Base-by-base conservation (phyloP, 2,888 invertebrate genomes). In the Carpatolechia fugitivella region DNA sequence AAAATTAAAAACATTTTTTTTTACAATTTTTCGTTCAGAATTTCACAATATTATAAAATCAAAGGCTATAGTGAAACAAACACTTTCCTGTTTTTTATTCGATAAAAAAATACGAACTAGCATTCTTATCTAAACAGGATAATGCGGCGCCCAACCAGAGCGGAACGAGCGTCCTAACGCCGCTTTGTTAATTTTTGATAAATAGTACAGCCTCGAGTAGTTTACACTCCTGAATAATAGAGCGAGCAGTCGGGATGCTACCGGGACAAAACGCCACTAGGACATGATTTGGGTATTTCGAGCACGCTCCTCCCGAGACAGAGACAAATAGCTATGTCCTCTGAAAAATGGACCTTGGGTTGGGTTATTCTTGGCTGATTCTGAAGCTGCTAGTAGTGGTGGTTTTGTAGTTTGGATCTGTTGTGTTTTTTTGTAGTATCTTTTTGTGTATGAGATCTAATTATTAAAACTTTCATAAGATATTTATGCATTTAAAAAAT, bases 151-250 rank as follows among this genome's bases (percentile, higher is more conserved):
- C 24, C 29, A 13, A 13, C 29, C 44, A 44, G 44, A 11, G 33
- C 33, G 33, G 8, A 1, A 5, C 16, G 13, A 18, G 1, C 16
- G n/a, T 6, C 44, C 44, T 7, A 20, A n/a, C 8, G 5, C 44
- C 66, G 60, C 66, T 75, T 69, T 65, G 72, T 80, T 70, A 72
- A 77, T 77, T 69, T 74, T 79, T 73, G 69, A 80, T 77, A 76
- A 77, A 75, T 69, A 18, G 40, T 63, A 68, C 69, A 66, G 68
- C 65, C 65, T 66, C 60, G 60, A 65, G 63, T 72, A 73, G 71
- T 75, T 73, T 65, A 63, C 65, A 63, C 58, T 57, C 59, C 62
- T 76, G 68, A 70, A 75, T 75, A 73, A 72, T 71, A 61, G 41
- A 74, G 55, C 55, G 18, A 10, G 59, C 58, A 58, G 57, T 62